Evolutionary conservation across 2,888 invertebrate species (phyloP).

Genomic region (Serripes groenlandicus): DNA sequence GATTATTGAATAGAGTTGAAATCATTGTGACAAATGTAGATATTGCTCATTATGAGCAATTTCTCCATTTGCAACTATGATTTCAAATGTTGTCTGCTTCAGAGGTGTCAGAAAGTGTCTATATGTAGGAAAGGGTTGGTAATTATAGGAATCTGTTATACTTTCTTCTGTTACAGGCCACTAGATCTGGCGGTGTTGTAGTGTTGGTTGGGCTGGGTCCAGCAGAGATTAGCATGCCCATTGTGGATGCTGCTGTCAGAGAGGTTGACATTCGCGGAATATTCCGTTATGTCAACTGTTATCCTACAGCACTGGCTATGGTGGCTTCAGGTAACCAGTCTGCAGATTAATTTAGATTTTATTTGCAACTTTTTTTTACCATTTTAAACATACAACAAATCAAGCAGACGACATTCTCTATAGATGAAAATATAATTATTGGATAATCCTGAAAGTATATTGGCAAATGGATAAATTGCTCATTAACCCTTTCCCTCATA

Average conservation of each 20-base stretch:
- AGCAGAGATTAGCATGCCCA: conserved; percentile 92
- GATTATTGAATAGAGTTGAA: too few relatives aligned
- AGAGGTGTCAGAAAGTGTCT: neutral
- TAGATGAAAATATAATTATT: neutral
- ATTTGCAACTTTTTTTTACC: too few relatives aligned
- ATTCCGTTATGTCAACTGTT: conserved; percentile 92
- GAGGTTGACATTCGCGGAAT: conserved; percentile 97
- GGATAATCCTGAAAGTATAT: neutral
- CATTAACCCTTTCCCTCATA: too few relatives aligned
- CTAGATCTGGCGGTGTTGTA: conserved; percentile 94
- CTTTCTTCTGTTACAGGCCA: conserved; percentile 92
- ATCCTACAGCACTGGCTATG: conserved; percentile 84
- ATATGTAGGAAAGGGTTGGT: neutral
- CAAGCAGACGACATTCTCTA: neutral
- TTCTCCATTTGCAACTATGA: neutral
- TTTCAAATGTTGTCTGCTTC: neutral
- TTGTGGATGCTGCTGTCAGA: conserved; percentile 92
- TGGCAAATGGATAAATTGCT: neutral
- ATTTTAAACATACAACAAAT: too few relatives aligned
- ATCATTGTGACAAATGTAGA: too few relatives aligned
- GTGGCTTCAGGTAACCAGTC: conserved; percentile 77
- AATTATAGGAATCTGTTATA: neutral
- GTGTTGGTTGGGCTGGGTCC: conserved; percentile 96
- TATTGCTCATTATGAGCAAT: too few relatives aligned
- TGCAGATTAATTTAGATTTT: neutral